These are phyloP conservation scores for Turritopsis dohrnii DNA, from an alignment of 30 jellyfish, hydroid and myxozoan genomes.

Conservation along the genomic window DNA sequence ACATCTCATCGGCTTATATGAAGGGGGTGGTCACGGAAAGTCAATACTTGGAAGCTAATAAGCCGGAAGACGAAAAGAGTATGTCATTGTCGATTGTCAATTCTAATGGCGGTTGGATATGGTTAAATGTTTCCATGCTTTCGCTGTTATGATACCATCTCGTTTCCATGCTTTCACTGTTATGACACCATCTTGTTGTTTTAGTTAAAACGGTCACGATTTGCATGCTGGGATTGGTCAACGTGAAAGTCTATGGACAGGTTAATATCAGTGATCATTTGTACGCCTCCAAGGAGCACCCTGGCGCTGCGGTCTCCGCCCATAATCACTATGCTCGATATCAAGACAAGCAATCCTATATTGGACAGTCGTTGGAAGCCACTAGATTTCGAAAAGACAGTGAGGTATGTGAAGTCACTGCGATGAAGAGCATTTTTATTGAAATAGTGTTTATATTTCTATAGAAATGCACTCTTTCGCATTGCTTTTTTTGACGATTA, in stretches of 20 bases:
- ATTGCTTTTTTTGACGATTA: too few relatives aligned
- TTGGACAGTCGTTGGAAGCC: slow-evolving; percentile 13
- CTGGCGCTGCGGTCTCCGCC: slow-evolving; percentile 51
- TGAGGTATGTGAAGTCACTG: background rate
- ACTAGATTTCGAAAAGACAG: background rate
- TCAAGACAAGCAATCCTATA: background rate
- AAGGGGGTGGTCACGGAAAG: slow-evolving; percentile 1
- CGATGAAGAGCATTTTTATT: too few relatives aligned
- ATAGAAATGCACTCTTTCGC: too few relatives aligned
- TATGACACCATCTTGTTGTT: background rate
- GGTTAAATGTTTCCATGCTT: too few relatives aligned
- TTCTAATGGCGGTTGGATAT: too few relatives aligned
- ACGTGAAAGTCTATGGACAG: slow-evolving; percentile 43
- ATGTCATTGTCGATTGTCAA: background rate
- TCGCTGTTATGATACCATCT: too few relatives aligned
- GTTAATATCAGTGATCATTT: slow-evolving; percentile 53
- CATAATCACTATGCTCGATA: background rate
- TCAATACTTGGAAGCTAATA: slow-evolving; percentile 14
- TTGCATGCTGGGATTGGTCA: slow-evolving; percentile 55
- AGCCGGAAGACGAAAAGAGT: slow-evolving; percentile 17
- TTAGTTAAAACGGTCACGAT: slow-evolving; percentile 41
- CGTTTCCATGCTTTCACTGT: too few relatives aligned
- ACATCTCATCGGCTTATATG: background rate
- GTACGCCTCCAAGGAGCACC: slow-evolving; percentile 39
- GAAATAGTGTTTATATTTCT: too few relatives aligned